Conservation (phyloP, 1,140 invertebrate species). For the Teleopsis dalmanni region DNA sequence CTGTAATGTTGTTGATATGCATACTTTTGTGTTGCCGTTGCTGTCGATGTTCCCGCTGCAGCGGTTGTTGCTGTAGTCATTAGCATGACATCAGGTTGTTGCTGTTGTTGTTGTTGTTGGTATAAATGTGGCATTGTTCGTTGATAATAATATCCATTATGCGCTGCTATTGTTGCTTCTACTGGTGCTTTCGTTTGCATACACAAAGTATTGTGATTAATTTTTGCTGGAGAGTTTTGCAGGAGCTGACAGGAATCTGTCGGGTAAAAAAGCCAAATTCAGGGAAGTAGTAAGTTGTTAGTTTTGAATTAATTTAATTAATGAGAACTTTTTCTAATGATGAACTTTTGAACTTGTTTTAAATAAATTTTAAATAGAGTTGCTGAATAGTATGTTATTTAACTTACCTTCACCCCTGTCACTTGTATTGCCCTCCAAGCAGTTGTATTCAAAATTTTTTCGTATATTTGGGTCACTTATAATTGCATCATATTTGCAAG, state of each 20-base stretch:
- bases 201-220: slow-evolving; percentile 14
- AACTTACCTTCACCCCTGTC: not conserved
- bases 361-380: not conserved
- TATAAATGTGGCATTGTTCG: slow-evolving; percentile 16
- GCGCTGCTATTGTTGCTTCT: slow-evolving; percentile 25
- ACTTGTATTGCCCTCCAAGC: not conserved
- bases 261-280: slow-evolving; percentile 9
- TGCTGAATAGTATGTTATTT: not conserved
- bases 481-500: slow-evolving; percentile 37
- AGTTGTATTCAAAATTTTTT: slow-evolving; percentile 28
- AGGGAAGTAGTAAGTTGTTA: no score
- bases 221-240: slow-evolving; percentile 27
- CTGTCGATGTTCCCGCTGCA: slow-evolving; percentile 8
- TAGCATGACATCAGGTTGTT: slow-evolving; percentile 37
- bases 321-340: no score
- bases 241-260: slow-evolving; percentile 42
- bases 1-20: not conserved
- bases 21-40: slow-evolving; percentile 24
- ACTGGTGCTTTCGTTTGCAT: slow-evolving; percentile 2
- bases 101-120: slow-evolving; percentile 4
- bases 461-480: slow-evolving; percentile 30
- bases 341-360: no score
- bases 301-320: no score
- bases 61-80: slow-evolving; percentile 25
- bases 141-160: no score